A percentile compares a stretch with the other conserved stretches of the same genome.
Conservation (phyloP, 2,113 vertebrate species). For the Cyprinus carpio region DNA sequence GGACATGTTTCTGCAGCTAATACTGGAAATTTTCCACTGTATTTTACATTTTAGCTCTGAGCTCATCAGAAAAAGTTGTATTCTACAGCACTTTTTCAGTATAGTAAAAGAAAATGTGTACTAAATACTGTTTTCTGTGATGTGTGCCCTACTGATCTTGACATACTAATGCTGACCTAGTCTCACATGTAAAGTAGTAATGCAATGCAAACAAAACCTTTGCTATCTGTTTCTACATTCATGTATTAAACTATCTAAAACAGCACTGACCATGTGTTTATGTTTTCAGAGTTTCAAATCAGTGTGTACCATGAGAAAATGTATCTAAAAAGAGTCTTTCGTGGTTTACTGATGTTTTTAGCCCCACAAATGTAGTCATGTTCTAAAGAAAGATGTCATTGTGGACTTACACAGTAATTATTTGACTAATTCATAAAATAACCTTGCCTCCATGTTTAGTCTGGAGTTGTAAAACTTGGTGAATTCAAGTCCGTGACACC, state of each 20-base stretch:
- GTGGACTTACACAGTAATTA: too few relatives aligned
- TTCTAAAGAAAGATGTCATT: too few relatives aligned
- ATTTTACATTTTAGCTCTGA: not conserved
- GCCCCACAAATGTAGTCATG: too few relatives aligned
- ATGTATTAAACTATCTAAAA: not conserved
- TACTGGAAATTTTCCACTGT: not conserved
- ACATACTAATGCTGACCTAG: not conserved
- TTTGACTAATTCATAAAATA: too few relatives aligned
- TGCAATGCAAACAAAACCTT: not conserved
- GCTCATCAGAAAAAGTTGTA: not conserved
- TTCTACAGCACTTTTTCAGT: too few relatives aligned
- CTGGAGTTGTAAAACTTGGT: too few relatives aligned
- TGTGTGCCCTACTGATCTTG: not conserved
- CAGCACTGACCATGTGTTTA: not conserved
- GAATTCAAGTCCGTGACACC: too few relatives aligned
- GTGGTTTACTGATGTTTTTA: too few relatives aligned
- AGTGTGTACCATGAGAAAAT: too few relatives aligned
- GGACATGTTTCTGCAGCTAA: not conserved
- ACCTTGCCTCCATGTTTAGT: too few relatives aligned
- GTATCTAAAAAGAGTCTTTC: too few relatives aligned
- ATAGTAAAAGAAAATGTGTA: not conserved
- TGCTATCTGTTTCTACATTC: not conserved
- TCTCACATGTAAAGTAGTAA: not conserved
- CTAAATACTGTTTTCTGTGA: not conserved
- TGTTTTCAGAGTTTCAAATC: not conserved